Conservation (phyloP, 2,113 vertebrate genomes). For the Oreamnos americanus region DNA sequence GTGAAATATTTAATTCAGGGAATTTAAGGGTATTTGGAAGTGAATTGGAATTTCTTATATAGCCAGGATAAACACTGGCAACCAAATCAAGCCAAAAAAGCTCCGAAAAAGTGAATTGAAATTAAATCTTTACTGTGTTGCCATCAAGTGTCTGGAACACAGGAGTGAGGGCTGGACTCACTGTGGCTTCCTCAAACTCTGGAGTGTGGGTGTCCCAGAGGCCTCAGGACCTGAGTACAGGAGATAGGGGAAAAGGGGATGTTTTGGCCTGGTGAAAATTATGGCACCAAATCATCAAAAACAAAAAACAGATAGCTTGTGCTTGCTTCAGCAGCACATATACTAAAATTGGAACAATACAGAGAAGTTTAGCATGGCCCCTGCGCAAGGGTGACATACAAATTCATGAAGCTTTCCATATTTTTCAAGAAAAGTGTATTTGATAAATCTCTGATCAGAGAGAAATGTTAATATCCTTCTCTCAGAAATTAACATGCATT, state of each 20-base stretch:
- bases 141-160: not conserved
- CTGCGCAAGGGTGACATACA: not conserved
- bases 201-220: not conserved
- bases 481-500: not conserved
- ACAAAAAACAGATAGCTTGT: not conserved
- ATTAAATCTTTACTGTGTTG: not conserved
- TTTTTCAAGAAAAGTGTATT: not conserved
- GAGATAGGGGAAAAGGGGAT: not conserved
- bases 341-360: not conserved
- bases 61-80: not conserved
- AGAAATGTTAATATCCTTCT: not conserved
- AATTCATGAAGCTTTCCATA: not conserved
- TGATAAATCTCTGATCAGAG: not conserved
- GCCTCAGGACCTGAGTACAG: too few species aligned
- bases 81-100: not conserved
- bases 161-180: not conserved
- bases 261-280: not conserved
- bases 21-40: not conserved
- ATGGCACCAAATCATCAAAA: not conserved
- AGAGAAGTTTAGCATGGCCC: not conserved
- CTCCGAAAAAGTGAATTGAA: not conserved
- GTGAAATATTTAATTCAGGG: not conserved
- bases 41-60: not conserved
- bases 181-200: too few species aligned
- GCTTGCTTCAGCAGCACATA: not conserved